Conservation (phyloP, 2,888 invertebrate genomes). For the Coenonympha arcania region DNA sequence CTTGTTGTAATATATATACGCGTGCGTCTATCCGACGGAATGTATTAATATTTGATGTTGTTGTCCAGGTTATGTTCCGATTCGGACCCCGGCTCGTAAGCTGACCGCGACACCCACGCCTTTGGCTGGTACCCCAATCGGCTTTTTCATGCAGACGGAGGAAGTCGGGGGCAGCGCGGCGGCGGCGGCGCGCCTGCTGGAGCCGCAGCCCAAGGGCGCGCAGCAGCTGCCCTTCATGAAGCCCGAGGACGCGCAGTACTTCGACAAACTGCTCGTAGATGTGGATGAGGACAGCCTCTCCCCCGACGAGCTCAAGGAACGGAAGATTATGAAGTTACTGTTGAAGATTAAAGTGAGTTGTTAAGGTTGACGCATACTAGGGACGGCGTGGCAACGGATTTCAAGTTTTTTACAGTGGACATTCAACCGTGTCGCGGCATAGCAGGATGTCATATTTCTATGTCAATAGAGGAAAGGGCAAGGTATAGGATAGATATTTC, state of each 20-base stretch:
- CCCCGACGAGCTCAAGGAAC: conserved; percentile 97
- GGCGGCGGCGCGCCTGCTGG: conserved; percentile 85
- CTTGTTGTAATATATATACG: background rate
- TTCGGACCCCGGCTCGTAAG: conserved; percentile 97
- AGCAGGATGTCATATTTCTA: no score
- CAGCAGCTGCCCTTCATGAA: conserved; percentile 98
- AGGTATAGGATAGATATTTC: no score
- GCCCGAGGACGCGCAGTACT: conserved; percentile 99
- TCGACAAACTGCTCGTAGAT: conserved; percentile 97
- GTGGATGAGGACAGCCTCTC: conserved; percentile 97
- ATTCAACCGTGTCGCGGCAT: no score
- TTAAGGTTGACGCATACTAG: no score
- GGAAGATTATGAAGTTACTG: conserved; percentile 98
- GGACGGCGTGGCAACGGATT: no score
- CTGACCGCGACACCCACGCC: conserved; percentile 99
- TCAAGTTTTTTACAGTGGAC: no score
- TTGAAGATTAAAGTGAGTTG: conserved; percentile 88
- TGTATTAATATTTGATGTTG: conserved; percentile 34
- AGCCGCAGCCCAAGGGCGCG: conserved; percentile 96
- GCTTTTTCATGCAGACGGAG: conserved; percentile 96
- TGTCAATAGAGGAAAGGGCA: no score
- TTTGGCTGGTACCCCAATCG: conserved; percentile 90
- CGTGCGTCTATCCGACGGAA: background rate
- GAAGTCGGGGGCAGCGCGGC: conserved; percentile 87
- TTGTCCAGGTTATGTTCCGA: conserved; percentile 88